These are phyloP conservation scores for Catocala fraxini DNA, from an alignment of 2,888 invertebrate genomes.

Conservation along the genomic window DNA sequence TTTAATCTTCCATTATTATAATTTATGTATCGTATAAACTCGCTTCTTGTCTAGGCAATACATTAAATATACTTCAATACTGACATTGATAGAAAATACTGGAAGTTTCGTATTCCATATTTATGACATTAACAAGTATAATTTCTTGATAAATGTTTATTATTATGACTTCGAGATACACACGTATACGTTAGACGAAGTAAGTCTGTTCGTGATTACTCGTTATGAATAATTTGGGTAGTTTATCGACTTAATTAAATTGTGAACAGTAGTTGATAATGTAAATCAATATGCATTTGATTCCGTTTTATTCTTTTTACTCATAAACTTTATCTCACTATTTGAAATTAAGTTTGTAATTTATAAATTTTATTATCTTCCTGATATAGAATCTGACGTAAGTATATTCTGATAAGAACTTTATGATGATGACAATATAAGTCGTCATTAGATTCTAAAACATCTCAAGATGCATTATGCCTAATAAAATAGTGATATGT, in stretches of 20 bases:
- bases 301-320: no score
- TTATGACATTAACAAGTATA: constrained; percentile 20
- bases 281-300: no score
- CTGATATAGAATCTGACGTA: no score
- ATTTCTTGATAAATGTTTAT: constrained; percentile 17
- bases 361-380: no score
- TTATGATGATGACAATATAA: no score
- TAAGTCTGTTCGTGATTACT: no score
- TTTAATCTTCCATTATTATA: constrained; percentile 19
- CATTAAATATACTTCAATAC: constrained; percentile 32
- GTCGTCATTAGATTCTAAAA: not conserved
- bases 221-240: no score
- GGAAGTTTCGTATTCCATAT: constrained; percentile 25
- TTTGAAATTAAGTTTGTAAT: no score
- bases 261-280: no score
- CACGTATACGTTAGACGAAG: not conserved
- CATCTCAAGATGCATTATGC: not conserved
- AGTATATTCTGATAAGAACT: no score
- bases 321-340: no score
- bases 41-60: constrained; percentile 21
- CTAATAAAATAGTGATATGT: not conserved
- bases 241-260: no score
- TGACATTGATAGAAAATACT: constrained; percentile 27
- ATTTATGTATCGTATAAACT: constrained; percentile 36
- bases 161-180: not conserved